Evolutionary conservation across 2,797 vertebrate species (phyloP).

Genomic region (Garrulus glandarius): DNA sequence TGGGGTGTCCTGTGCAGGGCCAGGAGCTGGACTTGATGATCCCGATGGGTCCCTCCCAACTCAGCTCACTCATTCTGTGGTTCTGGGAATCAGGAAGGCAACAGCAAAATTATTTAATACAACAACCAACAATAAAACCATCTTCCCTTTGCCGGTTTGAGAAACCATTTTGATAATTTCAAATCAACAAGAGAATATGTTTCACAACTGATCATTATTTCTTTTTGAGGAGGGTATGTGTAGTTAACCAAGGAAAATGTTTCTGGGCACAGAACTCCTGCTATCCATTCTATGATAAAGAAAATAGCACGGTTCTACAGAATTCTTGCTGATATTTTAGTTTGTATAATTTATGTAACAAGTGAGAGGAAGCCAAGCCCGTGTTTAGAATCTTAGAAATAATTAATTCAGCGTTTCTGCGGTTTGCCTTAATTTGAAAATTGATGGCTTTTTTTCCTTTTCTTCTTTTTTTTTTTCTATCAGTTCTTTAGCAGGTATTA

Average conservation of each 20-base stretch:
- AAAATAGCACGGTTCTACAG: background rate
- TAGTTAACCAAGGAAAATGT: background rate
- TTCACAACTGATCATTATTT: background rate
- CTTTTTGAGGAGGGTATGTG: background rate
- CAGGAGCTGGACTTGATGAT: background rate
- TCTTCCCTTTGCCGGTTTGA: background rate
- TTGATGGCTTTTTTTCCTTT: background rate
- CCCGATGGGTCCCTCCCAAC: background rate
- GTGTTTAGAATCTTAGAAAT: background rate
- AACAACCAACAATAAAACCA: background rate
- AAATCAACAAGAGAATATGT: background rate
- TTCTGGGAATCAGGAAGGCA: background rate
- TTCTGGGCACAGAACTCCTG: background rate
- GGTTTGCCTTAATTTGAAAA: background rate
- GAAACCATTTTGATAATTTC: background rate
- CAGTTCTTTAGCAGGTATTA: background rate
- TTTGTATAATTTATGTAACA: background rate
- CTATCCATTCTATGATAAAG: background rate
- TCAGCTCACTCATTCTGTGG: background rate
- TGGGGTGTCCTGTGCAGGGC: background rate
- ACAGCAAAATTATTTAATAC: background rate
- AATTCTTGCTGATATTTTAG: background rate
- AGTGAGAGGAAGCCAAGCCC: background rate
- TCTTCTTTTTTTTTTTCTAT: background rate
- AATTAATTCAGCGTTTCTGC: background rate